These are phyloP conservation scores for Symphodus melops DNA, from an alignment of 2,113 vertebrate genomes.

Conservation along the genomic window DNA sequence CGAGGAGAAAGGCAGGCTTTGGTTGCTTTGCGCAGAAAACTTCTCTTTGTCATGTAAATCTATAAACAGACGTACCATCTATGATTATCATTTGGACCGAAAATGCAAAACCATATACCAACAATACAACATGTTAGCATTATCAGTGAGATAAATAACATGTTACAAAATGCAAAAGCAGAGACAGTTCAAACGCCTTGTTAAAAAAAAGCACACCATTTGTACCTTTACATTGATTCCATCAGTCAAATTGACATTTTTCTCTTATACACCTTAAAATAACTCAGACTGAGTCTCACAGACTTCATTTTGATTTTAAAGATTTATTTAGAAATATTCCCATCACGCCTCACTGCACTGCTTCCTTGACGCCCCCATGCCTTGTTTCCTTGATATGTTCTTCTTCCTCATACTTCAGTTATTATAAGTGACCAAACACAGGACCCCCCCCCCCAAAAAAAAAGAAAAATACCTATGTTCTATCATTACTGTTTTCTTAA, in stretches of 20 bases:
- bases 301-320: no score
- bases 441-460: no score
- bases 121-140: no score
- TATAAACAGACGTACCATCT: no score
- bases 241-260: background rate
- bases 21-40: background rate
- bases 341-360: no score
- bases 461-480: no score
- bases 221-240: background rate
- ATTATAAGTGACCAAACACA: background rate
- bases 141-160: no score
- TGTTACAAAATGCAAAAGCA: background rate
- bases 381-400: background rate
- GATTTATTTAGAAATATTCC: no score
- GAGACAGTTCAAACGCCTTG: background rate
- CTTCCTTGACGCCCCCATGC: background rate
- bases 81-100: no score
- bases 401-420: background rate
- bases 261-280: background rate
- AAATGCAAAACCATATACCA: no score
- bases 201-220: background rate
- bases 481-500: background rate
- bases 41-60: background rate
- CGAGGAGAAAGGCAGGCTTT: background rate
- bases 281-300: background rate